Evolutionary conservation across 2,797 vertebrate genomes (phyloP).

Genomic region (Nasua narica): DNA sequence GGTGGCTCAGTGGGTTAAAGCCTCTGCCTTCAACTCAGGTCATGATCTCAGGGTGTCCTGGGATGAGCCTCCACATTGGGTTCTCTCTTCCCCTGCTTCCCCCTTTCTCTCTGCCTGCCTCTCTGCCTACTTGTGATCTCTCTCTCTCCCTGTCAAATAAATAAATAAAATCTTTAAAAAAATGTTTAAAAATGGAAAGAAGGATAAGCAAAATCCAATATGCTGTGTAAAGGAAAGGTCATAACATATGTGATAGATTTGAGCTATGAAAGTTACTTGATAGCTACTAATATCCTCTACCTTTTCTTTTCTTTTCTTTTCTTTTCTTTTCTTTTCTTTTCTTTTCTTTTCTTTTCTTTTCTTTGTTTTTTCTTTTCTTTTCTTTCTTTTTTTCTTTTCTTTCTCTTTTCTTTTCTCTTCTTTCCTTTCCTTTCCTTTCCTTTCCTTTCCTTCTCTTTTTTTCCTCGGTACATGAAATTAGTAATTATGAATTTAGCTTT

Average conservation of each 20-base stretch:
- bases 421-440: not conserved
- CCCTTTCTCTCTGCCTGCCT: too few species aligned
- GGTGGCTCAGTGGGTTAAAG: too few species aligned
- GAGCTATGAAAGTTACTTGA: not conserved
- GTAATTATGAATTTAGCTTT: not conserved
- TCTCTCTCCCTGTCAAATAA: too few species aligned
- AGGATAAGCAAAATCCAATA: not conserved
- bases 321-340: too few species aligned
- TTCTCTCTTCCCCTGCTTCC: too few species aligned
- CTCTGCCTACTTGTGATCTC: too few species aligned
- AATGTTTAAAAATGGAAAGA: too few species aligned
- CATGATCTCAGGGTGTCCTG: too few species aligned
- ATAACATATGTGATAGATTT: not conserved
- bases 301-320: not conserved
- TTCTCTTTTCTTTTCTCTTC: not conserved
- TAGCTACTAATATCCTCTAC: not conserved
- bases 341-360: not conserved
- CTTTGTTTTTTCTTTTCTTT: too few species aligned
- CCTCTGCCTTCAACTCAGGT: too few species aligned
- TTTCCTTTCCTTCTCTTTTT: not conserved
- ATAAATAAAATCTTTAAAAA: too few species aligned
- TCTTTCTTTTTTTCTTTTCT: not conserved
- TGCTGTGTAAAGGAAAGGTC: not conserved
- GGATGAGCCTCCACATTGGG: too few species aligned
- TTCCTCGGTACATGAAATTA: not conserved